A percentile compares a stretch with the other conserved stretches of the same genome.
Evolutionary conservation across 2,797 vertebrate genomes (phyloP).

Genomic region (Aphelocoma californica): DNA sequence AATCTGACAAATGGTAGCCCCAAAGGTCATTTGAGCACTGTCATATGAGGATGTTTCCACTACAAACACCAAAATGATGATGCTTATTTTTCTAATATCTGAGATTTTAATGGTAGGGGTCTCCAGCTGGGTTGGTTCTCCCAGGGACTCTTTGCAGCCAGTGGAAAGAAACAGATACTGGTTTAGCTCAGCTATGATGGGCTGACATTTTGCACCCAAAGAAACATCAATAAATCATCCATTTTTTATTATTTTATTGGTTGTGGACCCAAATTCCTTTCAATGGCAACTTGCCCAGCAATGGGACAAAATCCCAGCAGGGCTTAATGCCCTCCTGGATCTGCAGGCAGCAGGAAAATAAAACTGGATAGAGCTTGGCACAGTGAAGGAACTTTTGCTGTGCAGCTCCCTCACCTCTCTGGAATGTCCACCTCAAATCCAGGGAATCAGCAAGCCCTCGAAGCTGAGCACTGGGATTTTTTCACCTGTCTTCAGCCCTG

Average conservation of each 20-base stretch:
- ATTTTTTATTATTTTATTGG: not conserved
- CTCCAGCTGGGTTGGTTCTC: not conserved
- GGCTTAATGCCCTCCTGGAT: not conserved
- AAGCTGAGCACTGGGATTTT: accelerated
- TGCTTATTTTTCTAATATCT: not conserved
- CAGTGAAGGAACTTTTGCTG: not conserved
- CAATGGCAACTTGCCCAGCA: not conserved
- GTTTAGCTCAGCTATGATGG: not conserved
- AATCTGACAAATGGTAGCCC: not conserved
- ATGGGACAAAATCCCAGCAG: not conserved
- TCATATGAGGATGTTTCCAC: not conserved
- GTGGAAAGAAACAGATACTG: not conserved
- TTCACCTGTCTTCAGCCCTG: not conserved
- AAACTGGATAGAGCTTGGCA: not conserved
- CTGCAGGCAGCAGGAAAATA: not conserved
- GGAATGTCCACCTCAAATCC: not conserved
- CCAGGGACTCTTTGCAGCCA: not conserved
- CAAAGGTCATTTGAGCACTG: not conserved
- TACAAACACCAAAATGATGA: not conserved
- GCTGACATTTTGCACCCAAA: not conserved
- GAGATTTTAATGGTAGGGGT: not conserved
- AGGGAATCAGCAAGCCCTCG: not conserved
- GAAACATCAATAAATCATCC: not conserved
- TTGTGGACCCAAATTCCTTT: not conserved
- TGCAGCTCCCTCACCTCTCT: not conserved